phyloP scores from a whole-genome alignment of 2,888 invertebrate species.

The Andrena bicolor region DNA sequence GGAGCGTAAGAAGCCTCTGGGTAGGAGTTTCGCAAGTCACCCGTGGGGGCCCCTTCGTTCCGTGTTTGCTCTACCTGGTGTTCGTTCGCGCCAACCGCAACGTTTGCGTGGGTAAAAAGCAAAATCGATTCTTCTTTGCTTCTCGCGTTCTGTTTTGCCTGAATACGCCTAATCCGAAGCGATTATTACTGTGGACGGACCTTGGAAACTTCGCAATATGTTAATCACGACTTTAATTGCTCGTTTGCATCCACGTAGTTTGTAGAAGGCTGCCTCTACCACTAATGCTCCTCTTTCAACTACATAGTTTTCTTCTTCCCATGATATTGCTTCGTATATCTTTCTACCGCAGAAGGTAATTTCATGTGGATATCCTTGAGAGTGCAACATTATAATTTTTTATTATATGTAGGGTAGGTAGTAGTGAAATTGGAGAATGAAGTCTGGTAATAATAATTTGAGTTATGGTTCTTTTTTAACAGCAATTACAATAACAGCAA shows the following conservation, averaged over 20 bases:
- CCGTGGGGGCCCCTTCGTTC: constrained; percentile 51
- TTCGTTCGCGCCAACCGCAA: constrained; percentile 50
- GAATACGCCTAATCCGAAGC: constrained; percentile 33
- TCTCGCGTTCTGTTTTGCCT: constrained; percentile 47
- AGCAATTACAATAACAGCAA: too few relatives aligned
- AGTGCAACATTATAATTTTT: too few relatives aligned
- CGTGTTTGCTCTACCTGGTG: constrained; percentile 79
- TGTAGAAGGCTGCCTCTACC: not conserved
- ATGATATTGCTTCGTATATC: too few relatives aligned
- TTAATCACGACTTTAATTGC: constrained; percentile 17
- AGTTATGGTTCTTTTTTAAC: too few relatives aligned
- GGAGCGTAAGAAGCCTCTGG: constrained; percentile 71
- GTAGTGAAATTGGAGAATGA: too few relatives aligned
- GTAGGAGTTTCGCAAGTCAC: constrained; percentile 79
- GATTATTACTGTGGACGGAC: constrained; percentile 6
- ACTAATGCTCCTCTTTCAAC: too few relatives aligned
- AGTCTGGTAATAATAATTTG: too few relatives aligned
- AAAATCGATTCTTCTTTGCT: constrained; percentile 82
- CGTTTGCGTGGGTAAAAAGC: constrained; percentile 75
- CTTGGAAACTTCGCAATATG: not conserved
- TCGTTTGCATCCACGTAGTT: not conserved
- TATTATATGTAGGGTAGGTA: too few relatives aligned
- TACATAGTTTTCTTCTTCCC: too few relatives aligned
- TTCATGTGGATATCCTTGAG: too few relatives aligned
- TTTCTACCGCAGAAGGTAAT: too few relatives aligned